These are phyloP conservation scores for Epinephelus lanceolatus DNA, from an alignment of 2,113 vertebrate genomes.

Conservation along the genomic window DNA sequence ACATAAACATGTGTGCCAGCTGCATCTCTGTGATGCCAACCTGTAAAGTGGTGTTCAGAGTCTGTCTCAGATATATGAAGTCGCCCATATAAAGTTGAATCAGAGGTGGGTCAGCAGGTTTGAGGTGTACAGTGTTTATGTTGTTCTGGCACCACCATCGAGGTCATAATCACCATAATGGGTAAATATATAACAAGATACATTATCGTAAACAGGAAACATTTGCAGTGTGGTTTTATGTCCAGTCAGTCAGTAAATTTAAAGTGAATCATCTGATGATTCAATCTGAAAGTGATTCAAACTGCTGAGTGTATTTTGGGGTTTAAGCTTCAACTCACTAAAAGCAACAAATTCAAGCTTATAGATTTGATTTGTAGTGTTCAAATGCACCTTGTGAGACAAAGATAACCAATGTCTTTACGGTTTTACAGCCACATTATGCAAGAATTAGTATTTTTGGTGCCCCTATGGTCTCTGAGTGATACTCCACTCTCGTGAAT, in stretches of 20 bases:
- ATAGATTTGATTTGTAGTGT: no score
- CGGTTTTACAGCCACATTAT: no score
- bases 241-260: background rate
- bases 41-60: background rate
- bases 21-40: background rate
- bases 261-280: background rate
- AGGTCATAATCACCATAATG: background rate
- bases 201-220: background rate
- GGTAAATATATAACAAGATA: background rate
- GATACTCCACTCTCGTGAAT: no score
- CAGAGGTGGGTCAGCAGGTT: background rate
- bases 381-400: no score
- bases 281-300: background rate
- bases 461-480: no score
- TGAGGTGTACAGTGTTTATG: background rate
- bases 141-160: background rate
- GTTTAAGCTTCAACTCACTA: background rate
- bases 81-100: background rate
- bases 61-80: background rate
- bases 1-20: background rate
- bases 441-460: no score
- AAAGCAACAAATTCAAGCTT: background rate
- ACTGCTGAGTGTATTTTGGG: background rate
- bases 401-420: no score
- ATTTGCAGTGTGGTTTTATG: background rate